Evolutionary conservation across 1,140 invertebrate species (phyloP), one percentile per base, ranked within the genome.

Genomic region (Notospermus geniculatus): DNA sequence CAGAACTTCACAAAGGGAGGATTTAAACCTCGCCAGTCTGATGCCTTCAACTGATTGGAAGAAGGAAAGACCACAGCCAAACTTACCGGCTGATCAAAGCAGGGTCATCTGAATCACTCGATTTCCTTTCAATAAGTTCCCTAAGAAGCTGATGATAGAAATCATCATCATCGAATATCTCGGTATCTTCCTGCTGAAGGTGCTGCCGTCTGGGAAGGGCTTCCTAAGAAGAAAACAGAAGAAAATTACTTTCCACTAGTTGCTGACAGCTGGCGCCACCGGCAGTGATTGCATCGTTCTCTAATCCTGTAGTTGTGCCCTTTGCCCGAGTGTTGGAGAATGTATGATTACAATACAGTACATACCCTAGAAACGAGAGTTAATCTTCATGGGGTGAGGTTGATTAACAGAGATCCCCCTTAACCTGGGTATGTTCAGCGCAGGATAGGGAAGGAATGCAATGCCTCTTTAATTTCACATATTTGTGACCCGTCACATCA

Each of bases 131-230:
- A 67, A 98, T 95, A 17, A 97, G 82, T 75, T 97, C 93, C 62
- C 92, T 83, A 27, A 98, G 80, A 23, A 97, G 78, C 73, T 94
- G 90, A 80, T 97, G 93, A 83, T 98, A 98, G 77, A 97, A 98
- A 79, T 98, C 95, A 78, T 90, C 90, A 78, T 98, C 95, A 78
- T 98, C 94, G 83, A 92, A 98, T 73, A 97, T 91, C 83, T 98
- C 91, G 0, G 80, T 62, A 79, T 93, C 89, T 66, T 88, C 87
- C 67, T 89, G 87, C 71, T 88, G 85, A 36, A 79, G 55, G 19
- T 69, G 61, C 9, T 63, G 62, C 55, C 64, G 53, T 11, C 23
- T 43, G 23, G 52, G 17, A 39, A 28, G 25, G 7, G 39, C 11
- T 30, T 56, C 13, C 39, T 77, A 62, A 56, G 45, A 63, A 62